Evolutionary conservation across 2,797 vertebrate species (phyloP), one percentile per base, ranked within the genome.

Genomic region (Myotis pilosus): DNA sequence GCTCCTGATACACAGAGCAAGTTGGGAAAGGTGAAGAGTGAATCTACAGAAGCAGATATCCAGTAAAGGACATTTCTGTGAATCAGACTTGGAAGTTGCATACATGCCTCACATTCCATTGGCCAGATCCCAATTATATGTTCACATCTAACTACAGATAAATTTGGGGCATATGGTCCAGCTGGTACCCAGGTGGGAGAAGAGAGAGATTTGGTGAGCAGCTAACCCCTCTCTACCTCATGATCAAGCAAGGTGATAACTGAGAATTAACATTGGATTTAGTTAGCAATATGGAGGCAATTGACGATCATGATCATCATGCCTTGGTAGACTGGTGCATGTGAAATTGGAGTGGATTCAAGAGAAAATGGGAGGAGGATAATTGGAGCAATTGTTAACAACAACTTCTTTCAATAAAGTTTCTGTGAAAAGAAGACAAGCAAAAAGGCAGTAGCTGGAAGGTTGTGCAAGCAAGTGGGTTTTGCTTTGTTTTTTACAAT

Each of bases 381-480:
- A 91, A 22, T 17, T 64, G 38, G 62, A 89, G 78, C 33, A 30
- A 7, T 30, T 76, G 7, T 81, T 91, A 74, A 89, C 49, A 23
- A 60, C 25, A 85, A 78, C 38, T 78, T 36, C 51, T 91, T 94
- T 95, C n/a, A 76, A 20, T 49, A 91, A 49, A 20, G 83, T 86
- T 94, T 28, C 71, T 84, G 2, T 44, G 94, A 86, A 89, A 47
- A 38, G 76, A 95, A 95, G 55, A 64, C 72, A 94, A 94, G 62
- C 76, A 91, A 57, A 78, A 87, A 92, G 75, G 41, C 86, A 86
- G 80, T 71, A 62, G 57, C 95, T 92, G 2, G 78, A 71, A 88
- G 49, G 20, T 41, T 91, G 33, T 64, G 28, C 84, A n/a, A 91
- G 69, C 86, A 90, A n/a, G 74, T 74, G 28, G 41, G 23, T 55